Percentiles rank a stretch among this genome's conserved stretches.
These are phyloP conservation scores for Prionace glauca DNA, from an alignment of 2,797 vertebrate species.

Conservation along the genomic window DNA sequence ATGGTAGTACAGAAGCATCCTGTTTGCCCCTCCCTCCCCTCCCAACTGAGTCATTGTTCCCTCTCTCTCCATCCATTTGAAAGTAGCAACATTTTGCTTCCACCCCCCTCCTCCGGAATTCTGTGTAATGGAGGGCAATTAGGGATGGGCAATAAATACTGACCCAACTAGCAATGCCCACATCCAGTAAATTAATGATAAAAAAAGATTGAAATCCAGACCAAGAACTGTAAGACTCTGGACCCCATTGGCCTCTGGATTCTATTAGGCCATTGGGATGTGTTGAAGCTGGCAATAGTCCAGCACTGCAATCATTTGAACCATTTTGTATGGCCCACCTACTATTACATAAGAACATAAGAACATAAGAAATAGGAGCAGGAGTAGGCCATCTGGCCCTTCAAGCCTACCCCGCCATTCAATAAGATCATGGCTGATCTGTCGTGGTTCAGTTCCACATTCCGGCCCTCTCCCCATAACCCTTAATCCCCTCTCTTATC, in stretches of 20 bases:
- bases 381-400: too few relatives aligned
- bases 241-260: not conserved
- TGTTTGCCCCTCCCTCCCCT: not conserved
- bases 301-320: not conserved
- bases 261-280: not conserved
- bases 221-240: not conserved
- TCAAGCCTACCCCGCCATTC: too few relatives aligned
- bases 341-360: too few relatives aligned
- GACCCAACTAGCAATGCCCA: too few relatives aligned
- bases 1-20: not conserved
- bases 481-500: too few relatives aligned
- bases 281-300: not conserved
- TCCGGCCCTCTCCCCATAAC: too few relatives aligned
- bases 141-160: too few relatives aligned
- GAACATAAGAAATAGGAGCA: too few relatives aligned
- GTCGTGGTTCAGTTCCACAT: too few relatives aligned
- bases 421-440: too few relatives aligned
- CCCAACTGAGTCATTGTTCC: not conserved
- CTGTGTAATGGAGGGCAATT: too few relatives aligned
- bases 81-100: not conserved
- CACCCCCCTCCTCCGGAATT: not conserved
- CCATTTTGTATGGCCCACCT: not conserved
- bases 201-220: not conserved
- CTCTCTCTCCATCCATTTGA: not conserved
- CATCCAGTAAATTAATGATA: too few relatives aligned